phyloP scores from a whole-genome alignment of 2,888 invertebrate genomes.

The Lymantria dispar region DNA sequence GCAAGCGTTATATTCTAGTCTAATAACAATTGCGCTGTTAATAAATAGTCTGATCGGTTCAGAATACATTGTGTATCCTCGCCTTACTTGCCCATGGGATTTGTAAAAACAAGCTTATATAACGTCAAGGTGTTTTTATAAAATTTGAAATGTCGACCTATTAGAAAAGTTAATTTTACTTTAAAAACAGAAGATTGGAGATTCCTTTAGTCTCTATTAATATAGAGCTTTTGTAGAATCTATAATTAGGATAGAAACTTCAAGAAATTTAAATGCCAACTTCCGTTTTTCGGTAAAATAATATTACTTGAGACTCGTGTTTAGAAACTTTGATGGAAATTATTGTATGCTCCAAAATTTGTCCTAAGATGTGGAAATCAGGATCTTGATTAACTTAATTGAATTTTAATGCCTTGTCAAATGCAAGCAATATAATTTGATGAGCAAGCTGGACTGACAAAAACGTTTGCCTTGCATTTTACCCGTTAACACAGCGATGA shows the following conservation, averaged over 20 bases:
- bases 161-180: too few species aligned
- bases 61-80: too few species aligned
- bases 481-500: conserved; percentile 1
- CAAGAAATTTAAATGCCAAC: conserved; percentile 15
- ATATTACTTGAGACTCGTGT: conserved; percentile 14
- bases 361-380: background rate
- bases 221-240: too few species aligned
- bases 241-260: conserved; percentile 13
- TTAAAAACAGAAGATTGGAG: too few species aligned
- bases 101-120: too few species aligned
- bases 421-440: conserved; percentile 5
- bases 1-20: too few species aligned
- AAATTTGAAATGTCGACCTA: too few species aligned
- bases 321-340: conserved; percentile 14
- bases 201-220: too few species aligned
- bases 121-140: too few species aligned
- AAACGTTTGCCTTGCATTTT: conserved; percentile 1
- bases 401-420: conserved; percentile 13
- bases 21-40: too few species aligned
- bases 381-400: conserved; percentile 11
- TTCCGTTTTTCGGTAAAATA: conserved; percentile 3
- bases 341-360: conserved; percentile 8
- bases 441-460: background rate
- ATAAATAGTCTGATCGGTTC: too few species aligned
- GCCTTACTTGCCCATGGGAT: too few species aligned